A percentile compares a stretch with the other conserved stretches of the same genome.
These are phyloP conservation scores for Bungarus multicinctus DNA, from an alignment of 2,113 vertebrate genomes.

Conservation along the genomic window DNA sequence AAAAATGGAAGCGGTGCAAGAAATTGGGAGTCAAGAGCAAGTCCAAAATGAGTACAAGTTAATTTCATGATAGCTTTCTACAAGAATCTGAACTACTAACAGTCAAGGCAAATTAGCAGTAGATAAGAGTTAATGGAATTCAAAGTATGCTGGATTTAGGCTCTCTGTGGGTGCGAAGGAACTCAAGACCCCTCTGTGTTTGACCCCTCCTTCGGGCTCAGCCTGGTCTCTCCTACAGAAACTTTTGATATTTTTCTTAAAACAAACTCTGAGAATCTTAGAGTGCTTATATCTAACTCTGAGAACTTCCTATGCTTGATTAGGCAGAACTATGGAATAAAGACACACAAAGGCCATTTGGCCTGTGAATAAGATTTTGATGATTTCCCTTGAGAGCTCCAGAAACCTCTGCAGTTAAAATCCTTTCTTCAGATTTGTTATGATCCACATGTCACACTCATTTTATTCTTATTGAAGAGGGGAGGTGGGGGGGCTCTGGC, in stretches of 20 bases:
- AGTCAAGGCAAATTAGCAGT: background rate
- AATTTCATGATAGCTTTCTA: background rate
- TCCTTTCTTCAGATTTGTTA: conserved; percentile 11
- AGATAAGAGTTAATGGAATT: background rate
- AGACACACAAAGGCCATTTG: background rate
- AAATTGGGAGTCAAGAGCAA: background rate
- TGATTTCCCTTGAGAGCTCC: conserved; percentile 29
- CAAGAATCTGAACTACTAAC: background rate
- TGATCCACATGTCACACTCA: background rate
- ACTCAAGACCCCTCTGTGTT: too few relatives aligned
- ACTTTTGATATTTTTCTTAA: background rate
- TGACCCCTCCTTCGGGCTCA: too few relatives aligned
- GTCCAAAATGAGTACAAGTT: background rate
- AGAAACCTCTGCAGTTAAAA: background rate
- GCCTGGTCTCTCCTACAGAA: too few relatives aligned
- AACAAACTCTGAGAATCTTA: background rate
- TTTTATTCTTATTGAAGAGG: background rate
- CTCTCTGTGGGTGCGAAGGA: too few relatives aligned
- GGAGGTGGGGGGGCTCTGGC: too few relatives aligned
- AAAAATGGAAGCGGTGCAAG: background rate
- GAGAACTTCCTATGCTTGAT: background rate
- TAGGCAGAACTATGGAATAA: conserved; percentile 5
- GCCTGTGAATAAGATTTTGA: conserved; percentile 27
- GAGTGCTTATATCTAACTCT: background rate
- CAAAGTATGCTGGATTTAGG: background rate